Evolutionary conservation across 1,140 invertebrate species (phyloP), one percentile per base, ranked within the genome.

Genomic region (Coenobita brevimanus): DNA sequence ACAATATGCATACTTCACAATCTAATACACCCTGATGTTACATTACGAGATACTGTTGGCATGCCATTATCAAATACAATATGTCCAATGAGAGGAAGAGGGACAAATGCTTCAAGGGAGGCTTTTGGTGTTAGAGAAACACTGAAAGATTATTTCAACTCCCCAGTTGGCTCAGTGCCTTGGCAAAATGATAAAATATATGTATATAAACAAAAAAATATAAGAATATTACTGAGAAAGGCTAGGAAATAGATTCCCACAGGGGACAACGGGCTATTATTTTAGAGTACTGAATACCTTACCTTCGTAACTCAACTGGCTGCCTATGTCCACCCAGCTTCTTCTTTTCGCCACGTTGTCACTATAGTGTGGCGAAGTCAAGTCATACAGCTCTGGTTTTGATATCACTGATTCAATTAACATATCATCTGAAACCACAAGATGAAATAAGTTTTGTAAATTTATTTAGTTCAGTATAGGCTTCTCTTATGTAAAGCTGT

Each of bases 171-270:
- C 15, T 86, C 73, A 36, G 73, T 76, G 71, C 41, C 41, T 62
- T 57, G 71, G 73, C 83, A 86, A 86, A 86, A 86, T 75, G 38
- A 57, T 43, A 75, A 79, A 78, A 76, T 54, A 27, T 86, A 86
- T 60, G n/a, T 38, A 75, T 79, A 50, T 17, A 24, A 21, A 54
- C 43, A n/a, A 3, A 79, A n/a, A 38, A n/a, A 1, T 81, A 38
- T 64, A 81, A 0, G 30, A 62, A 64, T 64, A 81, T 79, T 79
- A 50, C 46, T 38, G 33, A 76, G 36, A 41, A 24, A 76, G 30
- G 3, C 36, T 2, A 76, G n/a, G 73, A 15, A 76, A 76, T 76
- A n/a, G 33, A 76, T 76, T 76, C 46, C 33, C 33, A n/a, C 73
- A 76, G 73, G 21, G 71, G 36, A 38, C 38, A 33, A n/a, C n/a